A percentile compares a stretch with the other conserved stretches of the same genome.
Evolutionary conservation across 2,113 vertebrate species (phyloP).

Genomic region (Azemiops feae): DNA sequence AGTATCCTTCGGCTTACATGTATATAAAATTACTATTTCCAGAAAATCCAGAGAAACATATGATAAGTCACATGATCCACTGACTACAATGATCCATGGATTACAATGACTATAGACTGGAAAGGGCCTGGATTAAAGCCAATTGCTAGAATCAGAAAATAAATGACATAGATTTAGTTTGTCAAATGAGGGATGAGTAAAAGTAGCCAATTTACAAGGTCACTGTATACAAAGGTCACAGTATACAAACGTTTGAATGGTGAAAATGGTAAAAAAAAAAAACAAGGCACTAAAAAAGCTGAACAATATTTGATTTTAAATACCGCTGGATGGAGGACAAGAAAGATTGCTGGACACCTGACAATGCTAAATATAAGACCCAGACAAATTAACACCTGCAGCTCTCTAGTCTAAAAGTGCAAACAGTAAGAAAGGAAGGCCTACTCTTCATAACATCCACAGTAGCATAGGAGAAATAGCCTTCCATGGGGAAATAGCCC

Average conservation of each 20-base stretch:
- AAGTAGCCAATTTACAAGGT: neutral
- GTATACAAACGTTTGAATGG: neutral
- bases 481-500: neutral
- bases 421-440: neutral
- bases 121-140: neutral
- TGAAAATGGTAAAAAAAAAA: neutral
- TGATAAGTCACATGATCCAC: neutral
- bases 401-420: neutral
- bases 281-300: neutral
- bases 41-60: neutral
- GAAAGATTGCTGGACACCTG: neutral
- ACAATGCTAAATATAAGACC: neutral
- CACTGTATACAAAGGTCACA: neutral
- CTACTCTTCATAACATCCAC: neutral
- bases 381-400: neutral
- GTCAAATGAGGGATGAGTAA: neutral
- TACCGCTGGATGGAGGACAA: neutral
- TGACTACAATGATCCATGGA: neutral
- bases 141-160: neutral
- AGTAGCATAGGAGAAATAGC: neutral
- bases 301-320: neutral
- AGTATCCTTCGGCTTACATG: neutral
- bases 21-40: neutral
- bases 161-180: neutral
- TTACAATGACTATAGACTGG: neutral